phyloP scores from a whole-genome alignment of 2,797 vertebrate species.

The Spheniscus humboldti region DNA sequence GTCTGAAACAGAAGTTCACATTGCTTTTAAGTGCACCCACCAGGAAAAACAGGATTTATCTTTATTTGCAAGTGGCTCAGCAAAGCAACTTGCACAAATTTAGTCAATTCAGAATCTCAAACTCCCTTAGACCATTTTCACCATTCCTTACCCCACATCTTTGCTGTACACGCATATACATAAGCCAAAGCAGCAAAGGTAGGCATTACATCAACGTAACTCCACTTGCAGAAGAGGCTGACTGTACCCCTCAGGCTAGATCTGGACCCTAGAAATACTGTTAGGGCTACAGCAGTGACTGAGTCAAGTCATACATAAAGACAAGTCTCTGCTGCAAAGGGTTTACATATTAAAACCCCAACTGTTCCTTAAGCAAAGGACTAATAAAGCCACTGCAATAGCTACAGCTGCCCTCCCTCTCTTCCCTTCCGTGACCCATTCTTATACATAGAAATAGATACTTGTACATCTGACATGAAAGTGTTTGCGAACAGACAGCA shows the following conservation, averaged over 20 bases:
- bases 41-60: not conserved
- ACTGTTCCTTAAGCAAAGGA: not conserved
- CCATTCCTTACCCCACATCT: not conserved
- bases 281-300: not conserved
- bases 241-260: not conserved
- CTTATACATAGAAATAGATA: not conserved
- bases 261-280: not conserved
- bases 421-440: not conserved
- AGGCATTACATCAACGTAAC: accelerated
- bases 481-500: not conserved
- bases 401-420: not conserved
- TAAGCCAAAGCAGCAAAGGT: not conserved
- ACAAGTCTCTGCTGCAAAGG: not conserved
- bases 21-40: not conserved
- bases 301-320: not conserved
- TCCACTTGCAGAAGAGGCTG: not conserved
- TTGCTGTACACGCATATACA: accelerated
- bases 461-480: not conserved
- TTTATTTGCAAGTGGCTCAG: not conserved
- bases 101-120: not conserved
- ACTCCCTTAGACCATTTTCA: not conserved
- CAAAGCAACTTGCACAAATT: not conserved
- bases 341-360: not conserved
- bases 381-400: not conserved
- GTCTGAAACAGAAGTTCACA: not conserved